Evolutionary conservation across 2,888 invertebrate genomes (phyloP).

Genomic region (Allolobophora icterica): DNA sequence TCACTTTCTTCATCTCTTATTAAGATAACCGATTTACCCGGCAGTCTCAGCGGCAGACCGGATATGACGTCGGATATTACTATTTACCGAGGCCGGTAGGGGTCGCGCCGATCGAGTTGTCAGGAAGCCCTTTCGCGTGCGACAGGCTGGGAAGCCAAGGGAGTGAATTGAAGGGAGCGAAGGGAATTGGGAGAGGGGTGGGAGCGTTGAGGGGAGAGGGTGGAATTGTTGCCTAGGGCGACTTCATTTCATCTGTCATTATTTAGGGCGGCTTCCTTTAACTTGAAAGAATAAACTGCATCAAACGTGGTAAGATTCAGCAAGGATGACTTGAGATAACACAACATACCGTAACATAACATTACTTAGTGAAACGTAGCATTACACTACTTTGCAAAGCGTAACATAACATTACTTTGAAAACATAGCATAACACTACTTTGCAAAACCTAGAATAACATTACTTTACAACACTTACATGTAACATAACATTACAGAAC

Average conservation of each 20-base stretch:
- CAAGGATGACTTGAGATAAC: too few relatives aligned
- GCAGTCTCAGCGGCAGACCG: not conserved
- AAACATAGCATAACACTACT: too few relatives aligned
- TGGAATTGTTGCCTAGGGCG: not conserved
- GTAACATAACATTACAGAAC: too few relatives aligned
- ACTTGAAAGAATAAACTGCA: too few relatives aligned
- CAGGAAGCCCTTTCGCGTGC: not conserved
- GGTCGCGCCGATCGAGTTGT: not conserved
- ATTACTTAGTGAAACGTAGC: too few relatives aligned
- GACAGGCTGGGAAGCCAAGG: not conserved
- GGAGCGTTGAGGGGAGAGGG: not conserved
- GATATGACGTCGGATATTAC: conserved; percentile 11
- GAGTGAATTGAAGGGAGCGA: not conserved
- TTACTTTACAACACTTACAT: too few relatives aligned
- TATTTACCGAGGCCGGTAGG: not conserved
- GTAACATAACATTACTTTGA: too few relatives aligned
- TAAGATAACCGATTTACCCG: not conserved
- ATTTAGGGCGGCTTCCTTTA: too few relatives aligned
- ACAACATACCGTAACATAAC: too few relatives aligned
- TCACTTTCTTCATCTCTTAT: not conserved
- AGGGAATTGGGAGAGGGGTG: not conserved
- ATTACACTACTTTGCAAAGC: too few relatives aligned
- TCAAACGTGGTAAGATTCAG: not conserved
- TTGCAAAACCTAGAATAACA: too few relatives aligned
- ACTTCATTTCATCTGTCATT: conserved; percentile 17